Evolutionary conservation across 2,888 invertebrate genomes (phyloP).

Genomic region (Lasius platythorax): DNA sequence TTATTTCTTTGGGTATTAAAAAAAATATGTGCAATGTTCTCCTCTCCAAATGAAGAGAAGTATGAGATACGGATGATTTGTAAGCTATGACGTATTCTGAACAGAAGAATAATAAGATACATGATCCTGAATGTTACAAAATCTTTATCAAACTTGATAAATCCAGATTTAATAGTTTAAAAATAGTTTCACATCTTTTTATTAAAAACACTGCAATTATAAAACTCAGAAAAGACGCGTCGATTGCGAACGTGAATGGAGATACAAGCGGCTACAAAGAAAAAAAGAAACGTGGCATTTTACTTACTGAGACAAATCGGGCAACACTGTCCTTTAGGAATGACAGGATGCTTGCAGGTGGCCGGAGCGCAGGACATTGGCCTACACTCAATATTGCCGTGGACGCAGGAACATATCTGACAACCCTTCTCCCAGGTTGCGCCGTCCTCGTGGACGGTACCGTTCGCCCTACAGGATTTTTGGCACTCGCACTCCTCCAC

Average conservation of each 20-base stretch:
- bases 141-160: background rate
- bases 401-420: slow-evolving; percentile 95
- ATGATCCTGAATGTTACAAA: background rate
- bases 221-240: background rate
- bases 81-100: background rate
- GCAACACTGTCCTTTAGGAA: slow-evolving; percentile 93
- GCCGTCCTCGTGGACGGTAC: slow-evolving; percentile 93
- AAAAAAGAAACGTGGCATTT: background rate
- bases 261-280: background rate
- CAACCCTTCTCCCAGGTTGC: slow-evolving; percentile 95
- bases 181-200: background rate
- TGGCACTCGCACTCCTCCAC: slow-evolving; percentile 96
- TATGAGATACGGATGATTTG: background rate
- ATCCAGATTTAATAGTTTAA: background rate
- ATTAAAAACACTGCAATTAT: background rate
- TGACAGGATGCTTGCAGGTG: slow-evolving; percentile 93
- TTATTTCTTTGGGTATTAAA: background rate
- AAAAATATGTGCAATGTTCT: background rate
- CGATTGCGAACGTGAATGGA: background rate
- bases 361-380: slow-evolving; percentile 93
- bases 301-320: slow-evolving; percentile 94
- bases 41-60: background rate
- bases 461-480: slow-evolving; percentile 94
- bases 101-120: background rate
- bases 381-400: slow-evolving; percentile 94